These are phyloP conservation scores for Gymnocephalus cernua DNA, from an alignment of 2,113 vertebrate genomes.

Conservation along the genomic window DNA sequence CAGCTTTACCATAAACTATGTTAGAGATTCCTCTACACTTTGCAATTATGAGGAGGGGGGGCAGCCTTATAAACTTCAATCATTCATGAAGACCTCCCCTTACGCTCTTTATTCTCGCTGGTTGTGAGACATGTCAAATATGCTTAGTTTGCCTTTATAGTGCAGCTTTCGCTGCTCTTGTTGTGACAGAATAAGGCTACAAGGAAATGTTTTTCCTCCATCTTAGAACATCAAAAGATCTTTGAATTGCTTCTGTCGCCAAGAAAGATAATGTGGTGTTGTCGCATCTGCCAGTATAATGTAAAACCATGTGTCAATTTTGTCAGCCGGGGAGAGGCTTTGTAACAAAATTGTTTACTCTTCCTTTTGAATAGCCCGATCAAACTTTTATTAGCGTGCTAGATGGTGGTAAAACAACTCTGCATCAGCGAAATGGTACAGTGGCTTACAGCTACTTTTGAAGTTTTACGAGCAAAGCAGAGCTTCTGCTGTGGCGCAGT, in stretches of 20 bases:
- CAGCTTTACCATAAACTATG: not conserved
- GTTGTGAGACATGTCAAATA: conserved; percentile 75
- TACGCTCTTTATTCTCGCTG: conserved; percentile 65
- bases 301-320: conserved; percentile 74
- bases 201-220: conserved; percentile 73
- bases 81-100: conserved; percentile 67
- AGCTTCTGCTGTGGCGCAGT: conserved; percentile 5
- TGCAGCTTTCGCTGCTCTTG: conserved; percentile 65
- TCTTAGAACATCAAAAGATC: conserved; percentile 79
- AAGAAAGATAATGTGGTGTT: conserved; percentile 75
- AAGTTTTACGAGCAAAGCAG: conserved; percentile 48
- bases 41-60: conserved; percentile 16
- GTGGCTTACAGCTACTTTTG: conserved; percentile 11
- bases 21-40: conserved; percentile 21
- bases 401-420: conserved; percentile 46
- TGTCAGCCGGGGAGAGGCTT: conserved; percentile 61
- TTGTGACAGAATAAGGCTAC: conserved; percentile 84
- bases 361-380: conserved; percentile 66
- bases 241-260: conserved; percentile 77
- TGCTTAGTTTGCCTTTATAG: conserved; percentile 75
- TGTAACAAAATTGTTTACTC: conserved; percentile 78
- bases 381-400: conserved; percentile 72
- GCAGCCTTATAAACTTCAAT: conserved; percentile 48
- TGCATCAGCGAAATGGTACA: conserved; percentile 62
- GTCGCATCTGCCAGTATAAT: conserved; percentile 71